Evolutionary conservation across 2,888 invertebrate genomes (phyloP), one percentile per base, ranked within the genome.

Genomic region (Caenorhabditis auriculariae): DNA sequence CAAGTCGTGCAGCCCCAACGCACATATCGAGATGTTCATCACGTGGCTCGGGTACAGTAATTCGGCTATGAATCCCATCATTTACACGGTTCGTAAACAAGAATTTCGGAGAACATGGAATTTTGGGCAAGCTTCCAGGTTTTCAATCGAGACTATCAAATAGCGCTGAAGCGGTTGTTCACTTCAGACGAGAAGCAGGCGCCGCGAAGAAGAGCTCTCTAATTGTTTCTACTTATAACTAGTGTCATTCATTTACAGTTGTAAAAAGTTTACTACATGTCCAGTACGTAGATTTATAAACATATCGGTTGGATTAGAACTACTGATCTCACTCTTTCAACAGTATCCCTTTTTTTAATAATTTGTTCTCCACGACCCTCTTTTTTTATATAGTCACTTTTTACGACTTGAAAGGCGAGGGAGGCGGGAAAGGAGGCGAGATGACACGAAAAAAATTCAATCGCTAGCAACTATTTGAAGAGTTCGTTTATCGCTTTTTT

Each of bases 41-140:
- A 81, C 80, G 4, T 81, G 80, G 80, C 54, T 80, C 21, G 78
- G 78, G 9, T 79, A 79, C 66, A 72, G 72, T 24, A 77, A 81
- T 52, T 78, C 78, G 6, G 80, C 80, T 19, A 81, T 81, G 79
- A 81, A 81, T 54, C 81, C 81, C 4, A 81, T 80, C 37, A 81
- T 81, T 54, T 81, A 81, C 58, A 81, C 80, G 59, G 80, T 78
- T 53, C 41, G 29, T 19, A 37, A 29, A 26, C 26, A 35, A 6
- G 5, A 4, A 23, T 27, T 43, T 12, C n/a, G 21, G 2, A 44
- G 44, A 43, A 48, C 41, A 7, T 24, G 1, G 3, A 50, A 44
- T 32, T 15, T 19, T 17, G n/a, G n/a, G n/a, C n/a, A n/a, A n/a
- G n/a, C n/a, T 55, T 70, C 52, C 48, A 76, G 76, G 78, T 81